Evolutionary conservation across 2,888 invertebrate genomes (phyloP).

Genomic region (Archaeoteleia sp.): DNA sequence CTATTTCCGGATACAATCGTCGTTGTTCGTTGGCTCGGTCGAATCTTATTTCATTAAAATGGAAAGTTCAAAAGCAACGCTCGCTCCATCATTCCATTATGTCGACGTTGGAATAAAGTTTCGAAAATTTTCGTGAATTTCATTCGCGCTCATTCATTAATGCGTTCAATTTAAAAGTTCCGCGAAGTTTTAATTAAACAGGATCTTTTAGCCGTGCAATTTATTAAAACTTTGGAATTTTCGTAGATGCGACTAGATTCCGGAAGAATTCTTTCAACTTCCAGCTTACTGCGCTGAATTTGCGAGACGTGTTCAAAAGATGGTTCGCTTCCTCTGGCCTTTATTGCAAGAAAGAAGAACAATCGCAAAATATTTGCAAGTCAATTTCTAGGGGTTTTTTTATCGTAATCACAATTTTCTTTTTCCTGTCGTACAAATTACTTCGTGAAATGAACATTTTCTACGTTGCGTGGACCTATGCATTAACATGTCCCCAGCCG

Average conservation of each 20-base stretch:
- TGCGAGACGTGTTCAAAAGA: background rate
- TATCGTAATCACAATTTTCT: too few relatives aligned
- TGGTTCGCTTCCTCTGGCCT: too few relatives aligned
- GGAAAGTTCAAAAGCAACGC: constrained; percentile 36
- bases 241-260: constrained; percentile 51
- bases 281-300: constrained; percentile 9
- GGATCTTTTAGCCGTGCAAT: constrained; percentile 48
- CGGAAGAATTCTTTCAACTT: constrained; percentile 38
- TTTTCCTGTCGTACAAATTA: background rate
- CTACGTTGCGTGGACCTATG: background rate
- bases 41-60: constrained; percentile 52
- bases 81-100: constrained; percentile 52
- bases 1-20: constrained; percentile 47
- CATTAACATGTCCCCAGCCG: constrained; percentile 3
- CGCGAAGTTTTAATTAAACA: constrained; percentile 60
- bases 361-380: too few relatives aligned
- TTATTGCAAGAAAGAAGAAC: too few relatives aligned
- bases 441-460: background rate
- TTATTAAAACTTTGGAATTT: constrained; percentile 53
- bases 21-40: constrained; percentile 46
- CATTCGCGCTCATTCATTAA: constrained; percentile 54
- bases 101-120: constrained; percentile 53
- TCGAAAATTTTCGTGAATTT: constrained; percentile 45
- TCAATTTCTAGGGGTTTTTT: too few relatives aligned
- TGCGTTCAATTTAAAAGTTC: constrained; percentile 59